Conservation (phyloP, 2,888 invertebrate species). For the Hirtodrosophila alboralis region DNA sequence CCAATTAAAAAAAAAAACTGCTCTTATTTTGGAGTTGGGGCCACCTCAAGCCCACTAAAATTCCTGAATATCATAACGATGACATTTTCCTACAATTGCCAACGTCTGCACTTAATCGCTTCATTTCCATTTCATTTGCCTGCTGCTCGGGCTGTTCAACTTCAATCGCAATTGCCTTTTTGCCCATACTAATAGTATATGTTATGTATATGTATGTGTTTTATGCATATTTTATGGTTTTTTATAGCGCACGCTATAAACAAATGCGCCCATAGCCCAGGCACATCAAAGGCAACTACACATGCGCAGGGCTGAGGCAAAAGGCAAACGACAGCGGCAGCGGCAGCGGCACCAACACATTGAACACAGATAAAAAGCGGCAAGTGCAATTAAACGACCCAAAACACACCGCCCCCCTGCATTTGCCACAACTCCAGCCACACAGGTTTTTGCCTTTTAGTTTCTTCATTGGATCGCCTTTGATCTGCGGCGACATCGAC, state of each 20-base stretch:
- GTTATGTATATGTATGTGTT: too few species aligned
- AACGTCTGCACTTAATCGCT: constrained; percentile 41
- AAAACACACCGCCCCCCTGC: constrained; percentile 24
- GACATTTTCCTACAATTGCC: constrained; percentile 25
- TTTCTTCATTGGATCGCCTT: constrained; percentile 45
- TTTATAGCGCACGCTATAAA: constrained; percentile 72
- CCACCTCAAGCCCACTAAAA: background rate
- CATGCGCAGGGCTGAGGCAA: constrained; percentile 41
- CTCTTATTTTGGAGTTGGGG: constrained; percentile 1
- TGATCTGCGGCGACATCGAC: constrained; percentile 72
- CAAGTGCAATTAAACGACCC: constrained; percentile 74
- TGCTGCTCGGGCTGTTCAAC: constrained; percentile 53
- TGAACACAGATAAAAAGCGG: constrained; percentile 50
- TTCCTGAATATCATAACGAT: constrained; percentile 4
- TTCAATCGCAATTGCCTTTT: constrained; percentile 68
- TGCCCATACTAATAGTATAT: too few species aligned
- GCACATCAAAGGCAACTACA: constrained; percentile 57
- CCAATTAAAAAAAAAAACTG: too few species aligned
- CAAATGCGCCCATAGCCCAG: constrained; percentile 51
- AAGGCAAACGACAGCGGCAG: constrained; percentile 14
- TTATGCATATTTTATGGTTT: constrained; percentile 76
- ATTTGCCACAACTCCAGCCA: constrained; percentile 13
- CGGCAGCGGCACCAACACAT: constrained; percentile 15
- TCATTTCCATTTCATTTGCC: constrained; percentile 38
- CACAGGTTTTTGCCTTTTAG: constrained; percentile 9